Base-by-base conservation (phyloP, 2,113 vertebrate genomes). In the Catagonus wagneri region DNA sequence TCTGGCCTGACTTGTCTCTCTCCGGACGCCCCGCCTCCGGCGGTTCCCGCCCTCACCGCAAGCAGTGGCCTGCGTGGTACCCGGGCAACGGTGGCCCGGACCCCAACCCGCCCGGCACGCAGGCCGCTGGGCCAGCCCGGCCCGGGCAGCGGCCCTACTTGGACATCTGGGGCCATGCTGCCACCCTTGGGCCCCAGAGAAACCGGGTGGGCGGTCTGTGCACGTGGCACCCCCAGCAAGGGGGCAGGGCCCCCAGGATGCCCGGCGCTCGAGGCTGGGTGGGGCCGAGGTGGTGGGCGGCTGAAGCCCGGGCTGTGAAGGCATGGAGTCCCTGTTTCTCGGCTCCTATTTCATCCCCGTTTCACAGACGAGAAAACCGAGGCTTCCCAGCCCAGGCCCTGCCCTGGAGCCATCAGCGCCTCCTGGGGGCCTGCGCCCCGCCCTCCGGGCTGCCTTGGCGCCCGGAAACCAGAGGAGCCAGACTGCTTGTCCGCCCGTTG, bases 391-490 rank as follows among this genome's bases (percentile, higher is more conserved):
- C 11, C 68, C 22, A 27, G 60, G 14, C 36, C 32, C 0, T 34
- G 23, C 44, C 60, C n/a, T 20, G 9, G 19, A 36, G 89, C 52
- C 10, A 25, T 0, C 1, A 56, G 39, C 8, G 0, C 34, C 68
- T 17, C 4, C 58, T 8, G 11, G 52, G 71, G 63, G 65, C 66
- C 23, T 1, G 0, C 32, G 75, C 8, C 54, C 76, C 56, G 3
- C 68, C 79, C 8, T 7, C 90, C 65, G 44, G 75, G 58, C 78
- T 60, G 27, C 71, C 44, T 27, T 1, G 2, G 9, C 8, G n/a
- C 58, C 83, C 92, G 69, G 92, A 84, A 94, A 69, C 83, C 16
- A 0, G 63, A 83, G 95, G 74, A 91, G 76, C 66, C 93, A 96
- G 93, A 86, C 78, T 0, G 90, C 56, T 8, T 11, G 63, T 74